Evolutionary conservation across 2,888 invertebrate species (phyloP), one percentile per base, ranked within the genome.

Genomic region (Cataglyphis rosenhaueri): DNA sequence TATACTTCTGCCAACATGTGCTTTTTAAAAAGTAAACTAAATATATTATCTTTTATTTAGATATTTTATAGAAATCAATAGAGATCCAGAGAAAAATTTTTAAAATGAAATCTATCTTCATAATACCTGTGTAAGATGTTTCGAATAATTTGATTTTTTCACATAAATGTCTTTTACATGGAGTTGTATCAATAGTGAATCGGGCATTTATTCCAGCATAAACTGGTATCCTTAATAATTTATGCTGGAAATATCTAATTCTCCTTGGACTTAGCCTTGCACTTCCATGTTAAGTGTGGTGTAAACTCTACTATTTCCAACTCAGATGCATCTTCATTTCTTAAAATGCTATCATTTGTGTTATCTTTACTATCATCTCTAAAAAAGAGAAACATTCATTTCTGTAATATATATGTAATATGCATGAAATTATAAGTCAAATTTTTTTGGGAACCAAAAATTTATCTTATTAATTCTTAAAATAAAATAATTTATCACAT

Each of bases 301-400:
- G 84, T 86, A 48, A 84, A 83, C n/a, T 86, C 84, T 0, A 84
- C 84, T 0, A 84, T 65, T 55, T 79, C 71, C 12, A 73, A 12
- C 9, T 68, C 57, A 15, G 68, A 32, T 4, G 32, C 21, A 10
- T 62, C n/a, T 18, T 41, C 10, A 12, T 1, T 1, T 73, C 29
- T 21, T 44, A 71, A 61, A 52, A 52, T 3, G 3, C 4, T 29
- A 0, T 55, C 15, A 29, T 38, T 48, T 1, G 15, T 44, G 9
- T 0, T 12, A 35, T 48, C 15, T 35, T 76, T 25, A 44, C 32
- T 64, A 44, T 18, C 5, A 8, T 75, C 59, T 76, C 81, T 75
- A 41, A 64, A 65, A 65, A 59, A 64, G 12, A 6, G 59, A 59
- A 66, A 32, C 21, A 62, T 52, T 2, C 18, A 12, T 64, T 8